Percentiles rank a stretch among this genome's conserved stretches.
These are phyloP conservation scores for Callipepla squamata DNA, from an alignment of 2,113 vertebrate species.

Conservation along the genomic window DNA sequence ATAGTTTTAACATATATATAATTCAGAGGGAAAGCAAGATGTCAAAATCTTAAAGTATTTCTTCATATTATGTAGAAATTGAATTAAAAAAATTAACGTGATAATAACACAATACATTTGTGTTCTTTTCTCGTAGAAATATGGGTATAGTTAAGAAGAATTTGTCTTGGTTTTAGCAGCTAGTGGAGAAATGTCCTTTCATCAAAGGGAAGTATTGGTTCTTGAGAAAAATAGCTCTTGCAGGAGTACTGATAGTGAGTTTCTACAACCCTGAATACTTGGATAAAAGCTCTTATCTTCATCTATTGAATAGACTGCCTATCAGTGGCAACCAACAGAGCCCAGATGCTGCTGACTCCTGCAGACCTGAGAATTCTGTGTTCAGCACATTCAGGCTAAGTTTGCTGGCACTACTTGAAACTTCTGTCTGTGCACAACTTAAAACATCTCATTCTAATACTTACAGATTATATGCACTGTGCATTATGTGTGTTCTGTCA, in stretches of 20 bases:
- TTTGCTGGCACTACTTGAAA: not conserved
- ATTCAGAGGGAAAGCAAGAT: not conserved
- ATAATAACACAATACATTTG: not conserved
- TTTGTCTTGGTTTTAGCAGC: not conserved
- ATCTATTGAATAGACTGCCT: not conserved
- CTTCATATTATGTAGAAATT: not conserved
- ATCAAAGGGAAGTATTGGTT: not conserved
- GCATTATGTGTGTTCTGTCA: accelerated
- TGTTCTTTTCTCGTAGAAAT: not conserved
- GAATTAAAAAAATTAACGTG: not conserved
- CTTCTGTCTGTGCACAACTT: not conserved
- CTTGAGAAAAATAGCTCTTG: not conserved
- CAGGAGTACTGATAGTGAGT: not conserved
- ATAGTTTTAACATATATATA: not conserved
- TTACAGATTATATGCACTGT: not conserved
- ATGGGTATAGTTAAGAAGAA: not conserved
- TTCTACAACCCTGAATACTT: not conserved
- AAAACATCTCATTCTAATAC: accelerated
- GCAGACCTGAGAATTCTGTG: not conserved
- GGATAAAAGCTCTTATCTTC: not conserved
- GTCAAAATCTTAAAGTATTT: not conserved
- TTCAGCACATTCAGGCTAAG: not conserved
- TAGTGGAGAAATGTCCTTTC: not conserved
- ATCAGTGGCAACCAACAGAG: not conserved
- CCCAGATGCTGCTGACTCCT: not conserved